phyloP scores from a whole-genome alignment of 2,113 vertebrate genomes.

The Sinocyclocheilus anshuiensis region DNA sequence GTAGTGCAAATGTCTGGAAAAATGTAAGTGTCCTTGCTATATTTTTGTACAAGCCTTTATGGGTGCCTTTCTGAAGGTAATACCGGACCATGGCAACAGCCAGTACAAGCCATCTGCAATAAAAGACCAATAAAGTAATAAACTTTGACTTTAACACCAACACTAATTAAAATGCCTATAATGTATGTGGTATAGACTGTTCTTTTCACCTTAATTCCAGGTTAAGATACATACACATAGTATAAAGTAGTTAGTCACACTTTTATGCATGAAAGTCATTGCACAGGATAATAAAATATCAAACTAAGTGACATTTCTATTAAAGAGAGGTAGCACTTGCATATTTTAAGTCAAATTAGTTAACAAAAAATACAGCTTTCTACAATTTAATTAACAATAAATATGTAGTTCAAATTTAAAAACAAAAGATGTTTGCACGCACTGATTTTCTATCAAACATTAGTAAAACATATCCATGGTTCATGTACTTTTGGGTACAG shows the following conservation, averaged over 20 bases:
- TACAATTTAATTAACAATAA: too few species aligned
- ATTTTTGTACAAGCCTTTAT: conserved; percentile 94
- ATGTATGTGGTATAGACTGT: background rate
- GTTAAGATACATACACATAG: background rate
- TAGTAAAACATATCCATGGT: too few species aligned
- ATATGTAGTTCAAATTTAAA: too few species aligned
- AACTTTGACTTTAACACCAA: background rate
- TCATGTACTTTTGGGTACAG: too few species aligned
- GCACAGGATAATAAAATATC: background rate
- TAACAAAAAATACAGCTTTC: too few species aligned
- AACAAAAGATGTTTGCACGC: too few species aligned
- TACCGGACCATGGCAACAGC: conserved; percentile 92
- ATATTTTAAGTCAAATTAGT: too few species aligned
- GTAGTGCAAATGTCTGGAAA: conserved; percentile 97
- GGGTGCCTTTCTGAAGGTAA: conserved; percentile 94
- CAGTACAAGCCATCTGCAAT: conserved; percentile 93
- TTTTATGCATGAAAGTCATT: background rate
- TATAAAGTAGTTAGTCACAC: background rate
- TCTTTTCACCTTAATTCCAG: background rate
- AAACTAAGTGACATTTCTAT: background rate
- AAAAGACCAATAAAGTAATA: conserved; percentile 27
- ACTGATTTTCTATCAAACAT: too few species aligned
- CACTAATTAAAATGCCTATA: background rate
- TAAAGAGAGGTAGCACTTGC: too few species aligned
- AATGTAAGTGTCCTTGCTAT: conserved; percentile 97